Percentiles rank a stretch among this genome's conserved stretches.
These are phyloP conservation scores for Allolobophora icterica DNA, from an alignment of 2,888 invertebrate species.

Conservation along the genomic window DNA sequence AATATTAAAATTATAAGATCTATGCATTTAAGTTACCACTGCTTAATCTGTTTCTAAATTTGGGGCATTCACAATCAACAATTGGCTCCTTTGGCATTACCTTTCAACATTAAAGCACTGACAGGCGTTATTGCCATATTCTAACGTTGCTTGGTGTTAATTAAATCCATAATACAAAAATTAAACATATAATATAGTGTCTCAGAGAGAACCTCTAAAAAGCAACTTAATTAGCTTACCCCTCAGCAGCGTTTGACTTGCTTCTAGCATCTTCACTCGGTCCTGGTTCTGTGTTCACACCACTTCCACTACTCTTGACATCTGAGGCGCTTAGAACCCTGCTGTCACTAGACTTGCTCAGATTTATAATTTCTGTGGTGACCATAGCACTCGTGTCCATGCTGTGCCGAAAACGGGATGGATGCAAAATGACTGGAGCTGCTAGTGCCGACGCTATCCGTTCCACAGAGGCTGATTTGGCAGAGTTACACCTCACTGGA, in stretches of 20 bases:
- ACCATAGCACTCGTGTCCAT: neutral
- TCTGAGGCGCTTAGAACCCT: neutral
- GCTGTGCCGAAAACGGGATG: neutral
- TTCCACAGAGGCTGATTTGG: neutral
- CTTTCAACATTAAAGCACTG: neutral
- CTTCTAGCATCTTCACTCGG: neutral
- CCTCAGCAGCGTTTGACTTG: neutral
- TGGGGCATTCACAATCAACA: neutral
- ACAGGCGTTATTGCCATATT: neutral
- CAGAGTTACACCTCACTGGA: neutral
- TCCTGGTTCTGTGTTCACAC: neutral
- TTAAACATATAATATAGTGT: neutral
- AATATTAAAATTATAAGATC: no score
- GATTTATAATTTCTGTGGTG: neutral
- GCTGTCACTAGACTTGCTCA: no score
- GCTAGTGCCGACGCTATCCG: neutral
- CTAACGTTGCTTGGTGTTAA: neutral
- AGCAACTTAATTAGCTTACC: neutral
- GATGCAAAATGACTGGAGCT: neutral
- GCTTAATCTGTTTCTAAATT: neutral
- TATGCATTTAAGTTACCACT: neutral
- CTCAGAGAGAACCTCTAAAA: neutral
- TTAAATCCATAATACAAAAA: neutral
- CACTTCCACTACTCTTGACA: neutral
- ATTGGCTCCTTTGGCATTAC: neutral